These are phyloP conservation scores for Willowsia nigromaculata DNA, from an alignment of 2,888 invertebrate genomes.

Conservation along the genomic window DNA sequence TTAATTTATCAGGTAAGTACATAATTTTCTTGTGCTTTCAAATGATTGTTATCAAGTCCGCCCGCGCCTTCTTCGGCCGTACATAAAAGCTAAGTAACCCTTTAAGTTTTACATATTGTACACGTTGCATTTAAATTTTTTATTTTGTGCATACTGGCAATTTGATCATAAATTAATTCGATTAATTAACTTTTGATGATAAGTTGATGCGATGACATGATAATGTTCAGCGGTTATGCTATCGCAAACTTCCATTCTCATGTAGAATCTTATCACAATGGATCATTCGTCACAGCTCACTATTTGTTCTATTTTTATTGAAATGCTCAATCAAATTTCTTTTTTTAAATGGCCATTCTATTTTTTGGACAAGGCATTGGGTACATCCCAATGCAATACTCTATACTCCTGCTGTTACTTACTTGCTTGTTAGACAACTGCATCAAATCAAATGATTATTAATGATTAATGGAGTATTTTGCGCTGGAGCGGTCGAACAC, in stretches of 20 bases:
- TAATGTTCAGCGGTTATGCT: not conserved
- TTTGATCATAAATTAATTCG: not conserved
- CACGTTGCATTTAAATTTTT: not conserved
- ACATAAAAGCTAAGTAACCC: slow-evolving; percentile 70
- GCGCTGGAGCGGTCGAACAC: not conserved
- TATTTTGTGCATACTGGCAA: not conserved
- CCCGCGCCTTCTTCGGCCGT: slow-evolving; percentile 65
- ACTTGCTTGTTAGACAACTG: not conserved
- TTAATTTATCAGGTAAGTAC: slow-evolving; percentile 85
- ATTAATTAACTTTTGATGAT: not conserved
- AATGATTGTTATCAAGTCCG: slow-evolving; percentile 47
- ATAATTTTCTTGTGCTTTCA: not conserved
- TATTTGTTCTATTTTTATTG: no score
- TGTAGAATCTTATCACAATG: not conserved
- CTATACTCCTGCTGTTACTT: no score
- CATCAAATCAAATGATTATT: no score
- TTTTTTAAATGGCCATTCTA: no score
- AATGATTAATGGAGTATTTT: not conserved
- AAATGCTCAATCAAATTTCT: no score
- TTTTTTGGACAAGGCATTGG: no score
- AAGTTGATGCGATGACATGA: not conserved
- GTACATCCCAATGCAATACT: no score
- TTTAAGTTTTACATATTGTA: slow-evolving; percentile 59
- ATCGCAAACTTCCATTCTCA: not conserved
- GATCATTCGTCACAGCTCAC: not conserved